Base-by-base conservation (phyloP, 2,113 vertebrate species). In the Pagrus major region DNA sequence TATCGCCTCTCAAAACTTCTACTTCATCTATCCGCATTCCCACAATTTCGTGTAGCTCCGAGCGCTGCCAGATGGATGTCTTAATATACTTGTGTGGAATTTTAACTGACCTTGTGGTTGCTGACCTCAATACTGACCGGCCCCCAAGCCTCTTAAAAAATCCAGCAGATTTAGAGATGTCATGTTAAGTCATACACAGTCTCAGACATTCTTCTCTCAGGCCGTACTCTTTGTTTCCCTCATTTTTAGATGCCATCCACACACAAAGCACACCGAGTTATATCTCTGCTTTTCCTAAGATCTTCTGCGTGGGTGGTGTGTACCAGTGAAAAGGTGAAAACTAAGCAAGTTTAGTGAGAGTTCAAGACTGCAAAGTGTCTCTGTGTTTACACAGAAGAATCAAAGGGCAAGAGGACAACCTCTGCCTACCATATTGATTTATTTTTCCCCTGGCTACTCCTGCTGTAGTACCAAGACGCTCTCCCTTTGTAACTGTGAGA, bases 111-210 rank as follows among this genome's bases (percentile, higher is more conserved):
- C 90, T 81, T 89, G 81, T 75, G 88, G 88, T 85, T 76, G 78
- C 78, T 90, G 91, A 91, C 91, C 89, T 90, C 88, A 88, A 92
- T 90, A 87, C 86, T 83, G 86, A 84, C 80, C 29, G 9, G 70
- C 69, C 85, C 80, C 70, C 88, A 84, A 91, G 81, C 86, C 73
- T 89, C 91, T 92, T 87, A 79, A 86, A 90, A 79, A 79, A 84
- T 39, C 33, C 66, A 66, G 42, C 90, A 83, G 82, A 92, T 85
- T 90, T 85, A 83, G 88, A 67, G 65, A 90, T 73, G 79, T 88
- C 85, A 84, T 58, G 68, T 75, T 42, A 76, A 87, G 41, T 87
- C 80, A 85, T 29, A 73, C 71, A 55, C 14, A 64, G 69, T 77
- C 83, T 78, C 59, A 81, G 76, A 79, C 84, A 60, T 86, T 86